These are phyloP conservation scores for Austrolebias charrua DNA, from an alignment of 2,797 vertebrate genomes.

Conservation along the genomic window DNA sequence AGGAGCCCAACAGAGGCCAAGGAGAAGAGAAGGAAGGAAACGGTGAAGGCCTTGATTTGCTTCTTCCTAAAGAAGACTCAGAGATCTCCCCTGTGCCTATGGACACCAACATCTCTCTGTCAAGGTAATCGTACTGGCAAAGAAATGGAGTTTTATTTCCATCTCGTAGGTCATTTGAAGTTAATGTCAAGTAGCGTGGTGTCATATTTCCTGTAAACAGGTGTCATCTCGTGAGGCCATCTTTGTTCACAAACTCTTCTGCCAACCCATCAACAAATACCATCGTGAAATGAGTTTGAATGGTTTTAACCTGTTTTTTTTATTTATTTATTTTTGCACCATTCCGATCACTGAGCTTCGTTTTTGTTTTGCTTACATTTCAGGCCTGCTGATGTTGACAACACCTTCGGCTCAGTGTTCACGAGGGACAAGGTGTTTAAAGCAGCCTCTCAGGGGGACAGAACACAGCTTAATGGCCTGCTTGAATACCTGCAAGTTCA, in stretches of 20 bases:
- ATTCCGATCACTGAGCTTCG: background rate
- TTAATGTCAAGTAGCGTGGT: constrained; percentile 1
- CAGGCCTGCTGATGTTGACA: background rate
- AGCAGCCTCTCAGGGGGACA: constrained; percentile 49
- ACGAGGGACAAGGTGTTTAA: constrained; percentile 48
- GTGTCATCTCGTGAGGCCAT: background rate
- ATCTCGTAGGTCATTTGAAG: background rate
- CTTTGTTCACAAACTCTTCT: background rate
- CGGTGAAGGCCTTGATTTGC: constrained; percentile 22
- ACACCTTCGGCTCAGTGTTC: background rate
- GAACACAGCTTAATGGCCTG: constrained; percentile 31
- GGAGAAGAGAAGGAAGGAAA: constrained; percentile 9
- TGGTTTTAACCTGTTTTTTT: too few relatives aligned
- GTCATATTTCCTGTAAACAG: constrained; percentile 8
- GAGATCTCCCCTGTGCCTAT: constrained; percentile 28
- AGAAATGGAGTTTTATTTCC: background rate
- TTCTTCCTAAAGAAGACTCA: constrained; percentile 16
- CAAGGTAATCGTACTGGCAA: constrained; percentile 12
- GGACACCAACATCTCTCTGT: constrained; percentile 38
- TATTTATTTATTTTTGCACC: background rate
- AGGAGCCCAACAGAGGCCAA: background rate
- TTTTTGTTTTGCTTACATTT: background rate
- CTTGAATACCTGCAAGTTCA: constrained; percentile 33
- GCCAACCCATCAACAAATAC: background rate
- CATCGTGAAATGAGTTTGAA: background rate